phyloP scores from a whole-genome alignment of 2,113 vertebrate genomes.

The Lophotis ruficrista region DNA sequence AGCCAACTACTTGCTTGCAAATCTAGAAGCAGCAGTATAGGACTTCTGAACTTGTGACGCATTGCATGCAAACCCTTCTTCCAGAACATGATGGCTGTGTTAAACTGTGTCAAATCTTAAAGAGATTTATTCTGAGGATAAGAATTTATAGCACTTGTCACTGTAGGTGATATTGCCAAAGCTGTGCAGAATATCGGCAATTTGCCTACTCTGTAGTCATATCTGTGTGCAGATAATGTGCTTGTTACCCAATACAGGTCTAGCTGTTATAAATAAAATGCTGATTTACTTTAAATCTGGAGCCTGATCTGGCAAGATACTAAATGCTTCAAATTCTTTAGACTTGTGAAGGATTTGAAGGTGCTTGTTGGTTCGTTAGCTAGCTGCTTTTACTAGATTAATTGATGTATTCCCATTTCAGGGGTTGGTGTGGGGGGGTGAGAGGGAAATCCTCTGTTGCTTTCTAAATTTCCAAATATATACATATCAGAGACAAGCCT shows the following conservation, averaged over 20 bases:
- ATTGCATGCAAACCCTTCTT: not conserved
- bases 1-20: slow-evolving; percentile 2
- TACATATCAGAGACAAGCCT: not conserved
- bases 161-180: slow-evolving; percentile 26
- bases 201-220: slow-evolving; percentile 23
- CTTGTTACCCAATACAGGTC: slow-evolving; percentile 22
- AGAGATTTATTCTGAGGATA: slow-evolving; percentile 37
- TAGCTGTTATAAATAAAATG: slow-evolving; percentile 22
- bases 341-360: not conserved
- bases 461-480: not conserved
- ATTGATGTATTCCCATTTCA: not conserved
- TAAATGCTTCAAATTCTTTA: not conserved
- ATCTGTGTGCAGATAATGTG: slow-evolving; percentile 15
- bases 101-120: slow-evolving; percentile 26
- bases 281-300: not conserved
- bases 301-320: not conserved
- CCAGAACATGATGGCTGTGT: not conserved
- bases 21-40: not conserved
- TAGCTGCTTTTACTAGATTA: not conserved
- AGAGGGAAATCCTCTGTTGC: not conserved
- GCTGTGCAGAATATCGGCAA: not conserved
- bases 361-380: not conserved
- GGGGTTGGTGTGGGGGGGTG: too few relatives aligned
- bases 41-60: slow-evolving; percentile 9
- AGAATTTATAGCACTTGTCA: slow-evolving; percentile 53